These are phyloP conservation scores for Aphelocoma coerulescens DNA, from an alignment of 2,113 vertebrate genomes.

Conservation along the genomic window DNA sequence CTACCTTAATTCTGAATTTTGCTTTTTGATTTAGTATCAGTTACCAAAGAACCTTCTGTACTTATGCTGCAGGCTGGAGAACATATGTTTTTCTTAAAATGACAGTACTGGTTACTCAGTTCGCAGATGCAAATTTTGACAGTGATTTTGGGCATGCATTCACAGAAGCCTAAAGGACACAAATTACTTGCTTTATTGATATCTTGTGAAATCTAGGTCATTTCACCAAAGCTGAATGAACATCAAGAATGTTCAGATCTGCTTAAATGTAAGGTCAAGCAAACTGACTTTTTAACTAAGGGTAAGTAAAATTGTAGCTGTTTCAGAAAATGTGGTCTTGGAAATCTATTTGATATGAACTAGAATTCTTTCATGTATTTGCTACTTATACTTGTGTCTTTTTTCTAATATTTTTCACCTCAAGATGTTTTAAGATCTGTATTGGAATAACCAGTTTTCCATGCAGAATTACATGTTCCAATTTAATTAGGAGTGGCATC, in stretches of 20 bases:
- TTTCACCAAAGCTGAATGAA: not conserved
- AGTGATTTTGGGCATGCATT: not conserved
- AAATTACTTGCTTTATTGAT: not conserved
- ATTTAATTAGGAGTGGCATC: slow-evolving; percentile 23
- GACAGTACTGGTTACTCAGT: not conserved
- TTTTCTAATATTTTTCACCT: not conserved
- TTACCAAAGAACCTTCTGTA: not conserved
- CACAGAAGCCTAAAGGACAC: not conserved
- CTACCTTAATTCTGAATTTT: not conserved
- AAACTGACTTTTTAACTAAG: not conserved
- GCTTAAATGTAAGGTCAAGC: not conserved
- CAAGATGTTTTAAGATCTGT: not conserved
- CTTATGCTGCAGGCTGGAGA: not conserved
- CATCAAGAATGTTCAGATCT: not conserved
- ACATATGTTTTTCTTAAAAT: not conserved
- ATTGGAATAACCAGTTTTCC: not conserved
- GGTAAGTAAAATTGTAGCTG: not conserved
- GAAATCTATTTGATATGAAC: not conserved
- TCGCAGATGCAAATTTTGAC: not conserved
- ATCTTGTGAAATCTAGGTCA: not conserved
- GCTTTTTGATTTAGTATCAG: not conserved
- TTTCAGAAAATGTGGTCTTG: not conserved
- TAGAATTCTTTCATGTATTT: not conserved
- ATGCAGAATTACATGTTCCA: not conserved
- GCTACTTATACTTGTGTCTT: not conserved